Evolutionary conservation across 1,140 invertebrate species (phyloP).

Genomic region (Drusus annulatus): DNA sequence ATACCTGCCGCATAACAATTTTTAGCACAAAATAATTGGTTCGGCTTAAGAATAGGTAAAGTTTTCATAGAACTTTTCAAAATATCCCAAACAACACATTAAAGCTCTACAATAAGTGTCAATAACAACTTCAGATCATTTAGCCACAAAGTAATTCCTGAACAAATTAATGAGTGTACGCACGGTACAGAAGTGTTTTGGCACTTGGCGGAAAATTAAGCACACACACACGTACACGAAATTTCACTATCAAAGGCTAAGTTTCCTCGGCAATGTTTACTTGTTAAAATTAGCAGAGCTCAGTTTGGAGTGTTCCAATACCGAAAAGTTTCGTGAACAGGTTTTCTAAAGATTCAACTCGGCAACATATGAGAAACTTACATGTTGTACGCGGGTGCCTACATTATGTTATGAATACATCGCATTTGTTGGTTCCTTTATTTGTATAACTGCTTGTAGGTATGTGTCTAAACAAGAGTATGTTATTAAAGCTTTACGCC

Average conservation of each 20-base stretch:
- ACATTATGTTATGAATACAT: not conserved
- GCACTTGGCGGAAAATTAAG: conserved; percentile 6
- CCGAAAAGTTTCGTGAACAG: not conserved
- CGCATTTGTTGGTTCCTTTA: not conserved
- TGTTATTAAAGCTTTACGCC: too few species aligned
- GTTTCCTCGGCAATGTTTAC: conserved; percentile 20
- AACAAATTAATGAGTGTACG: conserved; percentile 18
- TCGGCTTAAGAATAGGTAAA: too few species aligned
- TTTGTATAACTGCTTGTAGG: not conserved
- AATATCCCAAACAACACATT: too few species aligned
- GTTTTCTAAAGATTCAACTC: conserved; percentile 1
- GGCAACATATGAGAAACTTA: not conserved
- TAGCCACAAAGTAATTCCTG: not conserved
- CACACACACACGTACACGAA: not conserved
- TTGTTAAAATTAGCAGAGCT: conserved; percentile 24
- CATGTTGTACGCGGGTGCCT: not conserved
- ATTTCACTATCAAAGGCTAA: not conserved
- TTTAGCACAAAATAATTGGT: too few species aligned
- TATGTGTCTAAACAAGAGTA: not conserved
- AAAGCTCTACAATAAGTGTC: not conserved
- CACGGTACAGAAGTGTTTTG: not conserved
- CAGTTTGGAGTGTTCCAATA: not conserved
- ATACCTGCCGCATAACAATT: too few species aligned
- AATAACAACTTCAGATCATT: conserved; percentile 10
- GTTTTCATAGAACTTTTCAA: too few species aligned